A percentile compares a stretch with the other conserved stretches of the same genome.
phyloP scores from a whole-genome alignment of 2,888 invertebrate species.

The Orthonychiurus folsomi region DNA sequence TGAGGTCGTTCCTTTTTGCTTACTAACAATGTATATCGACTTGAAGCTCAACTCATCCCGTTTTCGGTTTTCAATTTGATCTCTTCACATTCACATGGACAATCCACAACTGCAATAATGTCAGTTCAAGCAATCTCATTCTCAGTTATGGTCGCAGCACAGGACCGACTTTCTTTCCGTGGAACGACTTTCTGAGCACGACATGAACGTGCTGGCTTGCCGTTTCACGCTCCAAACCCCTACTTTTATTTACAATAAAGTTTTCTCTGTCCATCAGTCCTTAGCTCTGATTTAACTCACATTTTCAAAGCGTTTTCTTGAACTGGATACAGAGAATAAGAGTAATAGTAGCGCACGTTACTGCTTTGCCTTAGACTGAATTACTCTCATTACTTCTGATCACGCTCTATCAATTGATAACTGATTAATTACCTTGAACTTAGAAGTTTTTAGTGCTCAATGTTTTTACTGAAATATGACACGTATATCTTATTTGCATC shows the following conservation, averaged over 20 bases:
- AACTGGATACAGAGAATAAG: no score
- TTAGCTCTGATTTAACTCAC: neutral
- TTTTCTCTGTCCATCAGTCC: neutral
- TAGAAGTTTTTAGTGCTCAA: no score
- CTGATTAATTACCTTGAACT: no score
- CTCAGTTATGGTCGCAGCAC: conserved; percentile 16
- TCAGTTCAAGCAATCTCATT: conserved; percentile 21
- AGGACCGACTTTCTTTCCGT: neutral
- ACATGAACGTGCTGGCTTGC: neutral
- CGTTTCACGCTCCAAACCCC: neutral
- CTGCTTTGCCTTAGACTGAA: no score
- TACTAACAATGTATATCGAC: conserved; percentile 1
- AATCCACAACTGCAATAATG: conserved; percentile 19
- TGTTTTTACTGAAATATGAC: no score
- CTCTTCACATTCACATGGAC: conserved; percentile 18
- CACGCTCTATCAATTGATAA: no score
- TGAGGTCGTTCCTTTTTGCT: conserved; percentile 12
- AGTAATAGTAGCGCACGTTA: no score
- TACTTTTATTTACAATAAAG: no score
- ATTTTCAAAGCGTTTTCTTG: no score
- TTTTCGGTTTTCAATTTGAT: conserved; percentile 23
- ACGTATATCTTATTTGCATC: no score
- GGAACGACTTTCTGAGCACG: neutral
- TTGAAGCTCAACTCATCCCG: neutral
- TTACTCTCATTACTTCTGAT: no score